Evolutionary conservation across 2,113 vertebrate species (phyloP), one percentile per base, ranked within the genome.

Genomic region (Nettapus auritus): DNA sequence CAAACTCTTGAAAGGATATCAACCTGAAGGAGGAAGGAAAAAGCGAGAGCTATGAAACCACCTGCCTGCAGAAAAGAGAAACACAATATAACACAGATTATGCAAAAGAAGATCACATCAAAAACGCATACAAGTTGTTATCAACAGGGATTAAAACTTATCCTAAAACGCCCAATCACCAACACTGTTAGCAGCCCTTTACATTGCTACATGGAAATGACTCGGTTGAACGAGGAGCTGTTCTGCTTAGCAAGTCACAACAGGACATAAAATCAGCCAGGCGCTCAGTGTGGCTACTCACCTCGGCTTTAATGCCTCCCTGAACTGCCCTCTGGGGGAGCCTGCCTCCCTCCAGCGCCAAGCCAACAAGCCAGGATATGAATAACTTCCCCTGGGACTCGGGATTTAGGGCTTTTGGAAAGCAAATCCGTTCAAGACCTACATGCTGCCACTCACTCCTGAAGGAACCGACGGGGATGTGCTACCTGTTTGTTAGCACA

Each of bases 1-100:
- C 97, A 97, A 99, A 99, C 97, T 99, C 98, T 96, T 99, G 98
- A 96, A 99, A 99, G 56, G 98, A 99, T 97, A 99, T 99, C 97
- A 99, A 92, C 95, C 98, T 99, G 96, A 40, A 86, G 96, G 93
- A 64, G 93, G 88, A 79, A 96, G 89, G 86, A 93, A 63, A 97
- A 94, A 56, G 36, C 62, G 87, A 81, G 55, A 95, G 60, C 67
- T 80, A 46, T 85, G 86, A 95, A 90, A 73, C 75, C n/a, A 94
- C 67, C 13, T 40, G 66, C 53, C 52, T 34, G n/a, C 44, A 67
- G 68, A 85, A 96, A 94, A 94, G 9, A 71, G 50, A 96, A 91
- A 90, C 21, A 80, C 26, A 69, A 42, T 16, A 14, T 17, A 87
- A 55, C 11, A 52, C 3, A 36, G n/a, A 64, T 82, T 67, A 73